phyloP scores from a whole-genome alignment of 2,888 invertebrate species.

The Melinaea menophilus region DNA sequence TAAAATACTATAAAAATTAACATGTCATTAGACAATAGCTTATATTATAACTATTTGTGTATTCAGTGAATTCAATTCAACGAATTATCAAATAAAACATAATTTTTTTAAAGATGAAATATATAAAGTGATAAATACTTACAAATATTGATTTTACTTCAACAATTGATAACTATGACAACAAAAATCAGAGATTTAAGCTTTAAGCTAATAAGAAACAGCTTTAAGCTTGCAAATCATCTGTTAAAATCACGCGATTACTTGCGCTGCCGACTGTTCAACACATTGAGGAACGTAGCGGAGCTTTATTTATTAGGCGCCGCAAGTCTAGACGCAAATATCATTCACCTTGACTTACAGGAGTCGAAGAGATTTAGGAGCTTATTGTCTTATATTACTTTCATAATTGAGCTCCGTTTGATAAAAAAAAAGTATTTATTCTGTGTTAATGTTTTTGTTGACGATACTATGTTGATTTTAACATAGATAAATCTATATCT shows the following conservation, averaged over 20 bases:
- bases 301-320: constrained; percentile 17
- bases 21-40: too few relatives aligned
- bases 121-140: too few relatives aligned
- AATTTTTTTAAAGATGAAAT: too few relatives aligned
- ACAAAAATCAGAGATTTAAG: neutral
- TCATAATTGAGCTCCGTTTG: neutral
- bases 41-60: constrained; percentile 1
- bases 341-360: constrained; percentile 20
- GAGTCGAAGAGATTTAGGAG: neutral
- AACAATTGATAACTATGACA: neutral
- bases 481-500: too few relatives aligned
- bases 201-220: too few relatives aligned
- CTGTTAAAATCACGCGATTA: too few relatives aligned
- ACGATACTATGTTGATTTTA: too few relatives aligned
- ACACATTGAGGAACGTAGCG: constrained; percentile 7
- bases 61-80: neutral
- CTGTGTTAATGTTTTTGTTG: neutral
- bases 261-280: constrained; percentile 5
- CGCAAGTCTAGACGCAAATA: constrained; percentile 23
- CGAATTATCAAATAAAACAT: too few relatives aligned
- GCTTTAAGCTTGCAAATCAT: too few relatives aligned
- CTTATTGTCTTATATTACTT: neutral
- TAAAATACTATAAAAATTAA: too few relatives aligned
- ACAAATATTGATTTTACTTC: too few relatives aligned
- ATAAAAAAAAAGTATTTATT: neutral